These are phyloP conservation scores for Pollenia griseotomentosa DNA, from an alignment of 2,888 invertebrate genomes.

Conservation along the genomic window DNA sequence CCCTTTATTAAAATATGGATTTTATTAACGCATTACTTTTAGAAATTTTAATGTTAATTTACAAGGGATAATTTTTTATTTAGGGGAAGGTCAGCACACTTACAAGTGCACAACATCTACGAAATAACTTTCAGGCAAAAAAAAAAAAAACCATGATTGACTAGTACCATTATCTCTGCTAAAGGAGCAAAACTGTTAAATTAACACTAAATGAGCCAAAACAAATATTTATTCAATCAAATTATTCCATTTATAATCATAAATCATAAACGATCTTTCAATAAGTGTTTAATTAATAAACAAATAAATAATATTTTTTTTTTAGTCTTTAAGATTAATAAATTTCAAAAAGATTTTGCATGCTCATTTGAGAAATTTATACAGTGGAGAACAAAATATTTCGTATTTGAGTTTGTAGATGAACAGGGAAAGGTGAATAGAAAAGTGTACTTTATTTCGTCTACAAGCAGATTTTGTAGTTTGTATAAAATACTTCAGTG, in stretches of 20 bases:
- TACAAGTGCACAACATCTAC: not conserved
- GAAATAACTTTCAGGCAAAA: constrained; percentile 18
- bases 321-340: not conserved
- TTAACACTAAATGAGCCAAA: constrained; percentile 40
- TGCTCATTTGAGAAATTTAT: not conserved
- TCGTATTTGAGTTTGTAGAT: too few species aligned
- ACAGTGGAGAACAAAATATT: constrained; percentile 12
- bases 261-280: not conserved
- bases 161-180: not conserved
- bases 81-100: constrained; percentile 4
- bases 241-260: constrained; percentile 19
- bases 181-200: not conserved
- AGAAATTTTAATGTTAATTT: too few species aligned
- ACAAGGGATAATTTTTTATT: not conserved
- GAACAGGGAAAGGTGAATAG: too few species aligned
- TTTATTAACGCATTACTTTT: too few species aligned
- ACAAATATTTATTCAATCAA: not conserved
- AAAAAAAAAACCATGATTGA: not conserved
- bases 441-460: too few species aligned
- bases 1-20: too few species aligned
- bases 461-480: too few species aligned
- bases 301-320: constrained; percentile 55
- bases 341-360: constrained; percentile 5
- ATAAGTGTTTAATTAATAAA: constrained; percentile 64
- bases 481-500: too few species aligned